phyloP scores from a whole-genome alignment of 2,113 vertebrate genomes.

The Ariopsis seemanni region DNA sequence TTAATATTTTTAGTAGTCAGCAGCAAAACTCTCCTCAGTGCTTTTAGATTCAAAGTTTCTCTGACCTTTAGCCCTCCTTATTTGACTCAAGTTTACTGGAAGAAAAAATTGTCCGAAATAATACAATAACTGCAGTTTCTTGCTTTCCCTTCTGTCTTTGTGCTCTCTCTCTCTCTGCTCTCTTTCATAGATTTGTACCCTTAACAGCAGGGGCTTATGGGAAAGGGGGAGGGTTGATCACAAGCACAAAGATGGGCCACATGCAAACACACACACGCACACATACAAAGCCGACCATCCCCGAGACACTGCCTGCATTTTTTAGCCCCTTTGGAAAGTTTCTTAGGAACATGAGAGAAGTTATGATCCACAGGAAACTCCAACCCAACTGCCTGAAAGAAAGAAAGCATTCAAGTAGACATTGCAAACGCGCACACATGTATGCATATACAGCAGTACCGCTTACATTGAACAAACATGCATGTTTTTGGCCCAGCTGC shows the following conservation, averaged over 20 bases:
- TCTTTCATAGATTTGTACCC: constrained; percentile 38
- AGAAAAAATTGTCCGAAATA: constrained; percentile 27
- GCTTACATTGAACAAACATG: neutral
- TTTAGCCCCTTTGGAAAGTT: constrained; percentile 57
- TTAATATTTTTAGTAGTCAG: neutral
- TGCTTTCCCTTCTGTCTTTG: neutral
- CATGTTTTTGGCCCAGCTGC: constrained; percentile 12
- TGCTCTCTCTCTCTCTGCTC: constrained; percentile 27
- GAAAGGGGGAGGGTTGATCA: constrained; percentile 50
- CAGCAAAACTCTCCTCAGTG: neutral
- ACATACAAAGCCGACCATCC: constrained; percentile 48
- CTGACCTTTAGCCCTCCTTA: neutral
- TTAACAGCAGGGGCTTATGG: constrained; percentile 52
- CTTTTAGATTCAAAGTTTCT: neutral
- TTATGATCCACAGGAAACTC: constrained; percentile 54
- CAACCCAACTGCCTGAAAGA: constrained; percentile 35
- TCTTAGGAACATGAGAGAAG: constrained; percentile 60
- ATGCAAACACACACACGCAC: constrained; percentile 38
- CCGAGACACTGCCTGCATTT: constrained; percentile 53
- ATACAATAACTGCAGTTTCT: constrained; percentile 27
- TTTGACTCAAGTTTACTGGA: neutral
- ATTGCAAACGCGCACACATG: neutral
- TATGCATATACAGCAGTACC: neutral
- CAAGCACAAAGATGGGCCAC: constrained; percentile 52
- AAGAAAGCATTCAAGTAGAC: constrained; percentile 51